Evolutionary conservation across 2,888 invertebrate species (phyloP).

Genomic region (Alcis repandata): DNA sequence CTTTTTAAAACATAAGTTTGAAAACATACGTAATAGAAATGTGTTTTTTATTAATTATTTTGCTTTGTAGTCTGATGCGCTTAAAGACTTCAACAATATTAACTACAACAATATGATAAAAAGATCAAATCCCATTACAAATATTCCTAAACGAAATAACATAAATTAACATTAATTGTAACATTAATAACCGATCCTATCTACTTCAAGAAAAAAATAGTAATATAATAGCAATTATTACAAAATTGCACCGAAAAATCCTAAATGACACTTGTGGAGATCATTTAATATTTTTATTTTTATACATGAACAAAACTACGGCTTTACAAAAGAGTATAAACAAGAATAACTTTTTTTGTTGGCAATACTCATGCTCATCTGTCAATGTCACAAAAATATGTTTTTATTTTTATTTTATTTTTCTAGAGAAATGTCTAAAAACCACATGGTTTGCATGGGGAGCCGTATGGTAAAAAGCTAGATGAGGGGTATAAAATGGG

Average conservation of each 20-base stretch:
- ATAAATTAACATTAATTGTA: conserved; percentile 4
- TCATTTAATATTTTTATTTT: conserved; percentile 47
- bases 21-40: too few relatives aligned
- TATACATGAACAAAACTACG: conserved; percentile 6
- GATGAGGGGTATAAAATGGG: too few relatives aligned
- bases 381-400: neutral
- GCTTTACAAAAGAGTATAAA: neutral
- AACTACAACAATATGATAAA: conserved; percentile 6
- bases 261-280: conserved; percentile 63
- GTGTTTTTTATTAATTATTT: too few relatives aligned
- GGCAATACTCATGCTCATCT: neutral
- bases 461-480: too few relatives aligned
- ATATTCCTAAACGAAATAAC: conserved; percentile 9
- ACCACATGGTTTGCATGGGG: too few relatives aligned
- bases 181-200: conserved; percentile 4
- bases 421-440: too few relatives aligned
- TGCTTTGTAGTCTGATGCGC: too few relatives aligned
- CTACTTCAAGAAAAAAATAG: conserved; percentile 9
- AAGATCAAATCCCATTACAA: neutral
- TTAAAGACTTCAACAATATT: neutral
- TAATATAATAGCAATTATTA: conserved; percentile 54
- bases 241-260: conserved; percentile 55
- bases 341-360: neutral
- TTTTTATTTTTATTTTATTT: too few relatives aligned
- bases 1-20: too few relatives aligned